Base-by-base conservation (phyloP, 2,797 vertebrate genomes). In the Bufotes viridis region DNA sequence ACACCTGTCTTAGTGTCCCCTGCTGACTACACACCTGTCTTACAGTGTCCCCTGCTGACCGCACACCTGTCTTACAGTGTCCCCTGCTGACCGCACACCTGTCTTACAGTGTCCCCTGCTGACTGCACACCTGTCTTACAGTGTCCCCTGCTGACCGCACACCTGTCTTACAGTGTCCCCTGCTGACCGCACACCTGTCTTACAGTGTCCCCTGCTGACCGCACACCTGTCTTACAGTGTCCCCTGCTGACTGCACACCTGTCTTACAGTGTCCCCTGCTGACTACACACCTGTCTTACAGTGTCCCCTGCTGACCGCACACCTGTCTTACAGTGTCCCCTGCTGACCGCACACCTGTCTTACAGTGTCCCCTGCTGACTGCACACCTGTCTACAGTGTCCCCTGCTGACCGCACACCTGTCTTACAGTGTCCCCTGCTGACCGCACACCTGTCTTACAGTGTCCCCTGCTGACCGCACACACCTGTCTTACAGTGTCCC, bases 361-460 rank as follows among this genome's bases (percentile, higher is more conserved):
- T 0, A 63, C 91, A 99, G 98, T 99, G 98, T 93, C 92, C n/a
- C n/a, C n/a, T n/a, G 1, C 24, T 81, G 2, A 70, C 85, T 86
- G 15, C 3, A 12, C 12, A n/a, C 13, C 8, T 22, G 1, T 11
- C 58, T 0, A 63, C 91, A 99, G 98, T 99, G 98, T 93, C 92
- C n/a, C n/a, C n/a, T n/a, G 1, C 24, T 81, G 2, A 70, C 85
- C 87, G 15, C 3, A 12, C 12, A n/a, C 13, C 8, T 22, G 1
- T 11, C n/a, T 61, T 0, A 63, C 91, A 99, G 98, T 99, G 98
- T 93, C 92, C n/a, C n/a, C n/a, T n/a, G 1, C 24, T 81, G 2
- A 70, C 85, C 87, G 15, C 3, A 12, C 12, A n/a, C 13, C 8
- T 22, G 1, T 11, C n/a, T 61, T 0, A 63, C 91, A 99, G 98